A percentile compares a stretch with the other conserved stretches of the same genome.
Conservation (phyloP, 2,888 invertebrate genomes). For the Chaitophorus viminalis region DNA sequence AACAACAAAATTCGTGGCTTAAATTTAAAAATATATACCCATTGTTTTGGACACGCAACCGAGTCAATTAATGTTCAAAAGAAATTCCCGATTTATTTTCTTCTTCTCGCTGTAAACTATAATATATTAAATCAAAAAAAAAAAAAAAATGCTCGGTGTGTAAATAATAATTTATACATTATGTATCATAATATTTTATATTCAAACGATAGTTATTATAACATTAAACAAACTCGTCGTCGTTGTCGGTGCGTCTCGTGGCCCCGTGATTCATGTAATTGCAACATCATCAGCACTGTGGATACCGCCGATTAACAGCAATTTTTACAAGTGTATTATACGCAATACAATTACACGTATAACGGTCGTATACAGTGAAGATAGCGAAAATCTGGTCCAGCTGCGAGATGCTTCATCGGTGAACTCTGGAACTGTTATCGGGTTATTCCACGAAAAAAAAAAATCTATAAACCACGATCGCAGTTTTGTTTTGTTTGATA, state of each 20-base stretch:
- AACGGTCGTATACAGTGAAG: not conserved
- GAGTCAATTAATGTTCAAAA: constrained; percentile 59
- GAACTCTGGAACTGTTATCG: not conserved
- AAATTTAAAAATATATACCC: not conserved
- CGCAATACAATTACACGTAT: not conserved
- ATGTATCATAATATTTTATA: not conserved
- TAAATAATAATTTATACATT: not conserved
- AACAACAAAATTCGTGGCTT: constrained; percentile 46
- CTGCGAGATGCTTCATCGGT: not conserved
- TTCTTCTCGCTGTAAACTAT: not conserved
- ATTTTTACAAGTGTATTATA: not conserved
- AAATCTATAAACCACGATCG: not conserved
- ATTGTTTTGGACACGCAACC: constrained; percentile 29
- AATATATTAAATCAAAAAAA: not conserved
- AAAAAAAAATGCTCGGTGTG: not conserved
- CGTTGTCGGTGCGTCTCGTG: not conserved
- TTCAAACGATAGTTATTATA: not conserved
- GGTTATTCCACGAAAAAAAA: constrained; percentile 2
- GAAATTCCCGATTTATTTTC: constrained; percentile 53
- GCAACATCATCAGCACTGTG: not conserved
- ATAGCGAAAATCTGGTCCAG: not conserved
- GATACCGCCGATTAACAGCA: not conserved
- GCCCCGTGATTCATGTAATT: not conserved
- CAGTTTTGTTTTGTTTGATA: constrained; percentile 30
- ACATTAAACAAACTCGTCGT: not conserved